A percentile compares a stretch with the other conserved stretches of the same genome.
These are phyloP conservation scores for Antheraea yamamai DNA, from an alignment of 2,888 invertebrate genomes.

Conservation along the genomic window DNA sequence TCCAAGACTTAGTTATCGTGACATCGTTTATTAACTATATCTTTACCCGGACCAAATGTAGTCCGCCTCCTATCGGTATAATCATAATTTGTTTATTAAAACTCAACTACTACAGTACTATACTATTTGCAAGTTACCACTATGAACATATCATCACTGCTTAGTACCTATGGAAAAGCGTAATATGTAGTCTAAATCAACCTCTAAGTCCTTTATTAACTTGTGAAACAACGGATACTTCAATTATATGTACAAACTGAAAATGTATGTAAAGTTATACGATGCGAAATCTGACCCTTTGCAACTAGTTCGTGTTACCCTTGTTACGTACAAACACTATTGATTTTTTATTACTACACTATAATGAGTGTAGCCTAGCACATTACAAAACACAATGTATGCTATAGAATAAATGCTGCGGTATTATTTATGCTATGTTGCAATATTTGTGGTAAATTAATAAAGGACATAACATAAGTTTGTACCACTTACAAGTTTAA, in stretches of 20 bases:
- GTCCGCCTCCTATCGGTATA: too few relatives aligned
- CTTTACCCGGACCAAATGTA: too few relatives aligned
- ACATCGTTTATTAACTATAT: too few relatives aligned
- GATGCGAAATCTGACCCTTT: conserved; percentile 21
- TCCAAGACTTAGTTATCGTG: too few relatives aligned
- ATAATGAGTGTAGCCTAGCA: conserved; percentile 25
- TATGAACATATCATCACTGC: neutral
- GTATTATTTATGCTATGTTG: neutral
- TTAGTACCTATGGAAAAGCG: too few relatives aligned
- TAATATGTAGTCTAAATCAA: too few relatives aligned
- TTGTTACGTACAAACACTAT: conserved; percentile 33
- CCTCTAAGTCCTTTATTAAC: too few relatives aligned
- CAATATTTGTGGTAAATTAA: neutral
- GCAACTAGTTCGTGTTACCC: conserved; percentile 28
- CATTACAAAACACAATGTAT: conserved; percentile 12
- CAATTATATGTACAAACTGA: neutral
- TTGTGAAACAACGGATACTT: conserved; percentile 23
- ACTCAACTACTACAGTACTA: too few relatives aligned
- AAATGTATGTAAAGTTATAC: conserved; percentile 22
- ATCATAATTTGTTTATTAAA: too few relatives aligned
- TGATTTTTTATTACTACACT: conserved; percentile 35
- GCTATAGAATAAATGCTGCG: neutral
- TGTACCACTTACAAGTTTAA: neutral
- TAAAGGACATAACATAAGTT: neutral
- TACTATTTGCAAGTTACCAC: too few relatives aligned